Conservation (phyloP, 2,113 vertebrate species). For the Crotalus tigris region DNA sequence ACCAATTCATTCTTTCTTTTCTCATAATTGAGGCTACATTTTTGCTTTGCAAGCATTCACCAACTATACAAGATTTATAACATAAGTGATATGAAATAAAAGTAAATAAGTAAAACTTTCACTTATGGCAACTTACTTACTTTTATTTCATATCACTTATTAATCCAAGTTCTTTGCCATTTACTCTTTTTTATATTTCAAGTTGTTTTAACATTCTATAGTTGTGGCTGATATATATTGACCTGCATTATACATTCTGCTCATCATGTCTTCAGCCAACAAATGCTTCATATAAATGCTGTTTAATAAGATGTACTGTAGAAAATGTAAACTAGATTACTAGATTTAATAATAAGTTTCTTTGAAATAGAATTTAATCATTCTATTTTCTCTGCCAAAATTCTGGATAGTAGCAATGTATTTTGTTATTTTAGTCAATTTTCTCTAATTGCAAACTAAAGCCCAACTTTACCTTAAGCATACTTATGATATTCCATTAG, state of each 20-base stretch:
- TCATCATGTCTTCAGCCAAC: not conserved
- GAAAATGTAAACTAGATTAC: not conserved
- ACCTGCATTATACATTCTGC: not conserved
- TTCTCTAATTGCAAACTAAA: not conserved
- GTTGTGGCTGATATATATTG: not conserved
- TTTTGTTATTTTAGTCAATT: not conserved
- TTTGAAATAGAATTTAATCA: not conserved
- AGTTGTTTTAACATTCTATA: not conserved
- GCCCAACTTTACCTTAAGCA: not conserved
- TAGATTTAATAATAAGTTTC: not conserved
- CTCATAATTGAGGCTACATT: not conserved
- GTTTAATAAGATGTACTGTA: not conserved
- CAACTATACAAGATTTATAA: not conserved
- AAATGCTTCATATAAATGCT: not conserved
- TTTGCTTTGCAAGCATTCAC: not conserved
- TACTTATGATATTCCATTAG: not conserved
- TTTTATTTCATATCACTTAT: not conserved
- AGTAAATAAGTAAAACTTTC: not conserved
- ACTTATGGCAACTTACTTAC: not conserved
- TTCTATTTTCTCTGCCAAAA: not conserved
- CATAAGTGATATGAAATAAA: not conserved
- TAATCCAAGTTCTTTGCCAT: not conserved
- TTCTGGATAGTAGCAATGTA: not conserved
- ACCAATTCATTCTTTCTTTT: not conserved
- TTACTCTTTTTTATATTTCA: not conserved